phyloP scores from a whole-genome alignment of 2,888 invertebrate species.

The Nowickia ferox region DNA sequence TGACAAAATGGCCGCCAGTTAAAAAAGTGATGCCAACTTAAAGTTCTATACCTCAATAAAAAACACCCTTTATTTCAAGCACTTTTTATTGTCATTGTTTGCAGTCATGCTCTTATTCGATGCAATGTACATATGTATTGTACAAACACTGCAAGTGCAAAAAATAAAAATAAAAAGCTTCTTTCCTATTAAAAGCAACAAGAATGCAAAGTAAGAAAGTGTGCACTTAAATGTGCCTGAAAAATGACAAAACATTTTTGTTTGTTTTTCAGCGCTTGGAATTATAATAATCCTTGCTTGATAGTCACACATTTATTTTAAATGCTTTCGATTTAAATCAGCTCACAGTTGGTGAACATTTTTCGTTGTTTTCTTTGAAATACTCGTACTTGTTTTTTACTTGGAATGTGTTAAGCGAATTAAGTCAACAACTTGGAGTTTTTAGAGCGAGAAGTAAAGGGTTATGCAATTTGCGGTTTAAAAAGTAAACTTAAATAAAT shows the following conservation, averaged over 20 bases:
- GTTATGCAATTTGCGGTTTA: no score
- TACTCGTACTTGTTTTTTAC: not conserved
- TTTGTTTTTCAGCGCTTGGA: constrained; percentile 44
- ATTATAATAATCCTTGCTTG: constrained; percentile 46
- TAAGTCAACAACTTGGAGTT: constrained; percentile 20
- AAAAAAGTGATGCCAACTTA: no score
- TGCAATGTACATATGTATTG: constrained; percentile 17
- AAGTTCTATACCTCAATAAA: no score
- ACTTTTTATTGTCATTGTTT: constrained; percentile 46
- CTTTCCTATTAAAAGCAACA: constrained; percentile 23
- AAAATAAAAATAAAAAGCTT: constrained; percentile 14
- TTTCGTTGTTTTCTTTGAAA: constrained; percentile 16
- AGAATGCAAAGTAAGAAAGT: constrained; percentile 1
- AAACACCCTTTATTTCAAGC: no score
- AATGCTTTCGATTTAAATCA: constrained; percentile 52
- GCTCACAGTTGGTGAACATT: constrained; percentile 52
- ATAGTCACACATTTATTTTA: constrained; percentile 26
- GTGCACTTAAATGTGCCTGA: not conserved
- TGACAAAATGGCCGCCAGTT: no score
- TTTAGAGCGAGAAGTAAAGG: not conserved
- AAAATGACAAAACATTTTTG: constrained; percentile 39
- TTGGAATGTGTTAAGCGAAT: constrained; percentile 51
- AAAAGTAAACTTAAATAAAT: no score
- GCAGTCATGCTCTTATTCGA: not conserved
- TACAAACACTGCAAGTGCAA: not conserved